phyloP scores from a whole-genome alignment of 2,113 vertebrate species.

The Tauraco erythrolophus region DNA sequence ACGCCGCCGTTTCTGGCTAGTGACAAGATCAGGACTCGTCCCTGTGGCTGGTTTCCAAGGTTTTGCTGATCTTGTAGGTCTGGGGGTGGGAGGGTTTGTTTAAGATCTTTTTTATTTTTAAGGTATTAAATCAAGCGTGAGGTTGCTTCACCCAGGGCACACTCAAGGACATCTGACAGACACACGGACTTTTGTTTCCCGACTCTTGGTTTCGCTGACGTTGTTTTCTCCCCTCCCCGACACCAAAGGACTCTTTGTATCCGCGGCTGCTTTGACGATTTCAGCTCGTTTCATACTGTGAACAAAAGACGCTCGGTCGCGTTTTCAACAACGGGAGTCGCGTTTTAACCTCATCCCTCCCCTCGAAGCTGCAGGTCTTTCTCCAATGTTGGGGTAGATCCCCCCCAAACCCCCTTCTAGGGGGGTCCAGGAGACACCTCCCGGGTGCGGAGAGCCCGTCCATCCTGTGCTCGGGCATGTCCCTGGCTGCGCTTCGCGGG shows the following conservation, averaged over 20 bases:
- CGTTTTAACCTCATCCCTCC: background rate
- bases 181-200: conserved; percentile 1
- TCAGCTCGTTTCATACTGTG: conserved; percentile 68
- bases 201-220: conserved; percentile 11
- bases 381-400: background rate
- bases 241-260: conserved; percentile 63
- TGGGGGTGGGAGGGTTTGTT: conserved; percentile 40
- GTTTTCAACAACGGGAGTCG: background rate
- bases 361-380: background rate
- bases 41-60: conserved; percentile 71
- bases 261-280: background rate
- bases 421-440: background rate
- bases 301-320: conserved; percentile 45
- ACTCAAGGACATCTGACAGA: conserved; percentile 53
- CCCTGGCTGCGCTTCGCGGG: background rate
- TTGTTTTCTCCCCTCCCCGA: background rate
- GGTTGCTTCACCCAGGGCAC: conserved; percentile 58
- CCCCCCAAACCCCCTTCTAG: background rate
- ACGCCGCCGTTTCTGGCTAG: conserved; percentile 30
- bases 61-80: conserved; percentile 82
- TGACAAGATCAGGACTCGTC: conserved; percentile 55
- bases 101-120: background rate
- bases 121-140: conserved; percentile 49
- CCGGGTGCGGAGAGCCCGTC: background rate
- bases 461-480: background rate